These are phyloP conservation scores for Platanista minor DNA, from an alignment of 2,113 vertebrate genomes.

Conservation along the genomic window DNA sequence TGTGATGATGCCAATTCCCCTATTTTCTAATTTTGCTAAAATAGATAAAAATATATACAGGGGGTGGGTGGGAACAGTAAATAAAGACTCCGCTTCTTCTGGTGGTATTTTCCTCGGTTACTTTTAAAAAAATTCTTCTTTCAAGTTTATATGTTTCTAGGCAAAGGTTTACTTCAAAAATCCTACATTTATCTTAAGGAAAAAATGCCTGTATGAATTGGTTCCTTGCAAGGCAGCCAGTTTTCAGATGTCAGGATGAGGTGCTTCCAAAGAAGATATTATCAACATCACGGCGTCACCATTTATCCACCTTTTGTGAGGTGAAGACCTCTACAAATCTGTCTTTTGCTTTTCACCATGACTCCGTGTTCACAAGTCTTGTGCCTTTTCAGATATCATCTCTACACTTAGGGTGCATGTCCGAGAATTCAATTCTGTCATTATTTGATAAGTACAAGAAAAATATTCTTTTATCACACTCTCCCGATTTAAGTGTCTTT, in stretches of 20 bases:
- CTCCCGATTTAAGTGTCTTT: slow-evolving; percentile 37
- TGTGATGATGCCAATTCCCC: background rate
- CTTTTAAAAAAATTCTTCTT: background rate
- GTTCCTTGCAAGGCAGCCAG: background rate
- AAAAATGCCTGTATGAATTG: background rate
- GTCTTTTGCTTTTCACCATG: background rate
- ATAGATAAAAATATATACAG: background rate
- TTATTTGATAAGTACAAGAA: background rate
- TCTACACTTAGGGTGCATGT: background rate
- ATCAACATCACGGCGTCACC: background rate
- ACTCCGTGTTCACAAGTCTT: background rate
- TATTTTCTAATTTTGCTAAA: background rate
- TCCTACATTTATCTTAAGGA: background rate
- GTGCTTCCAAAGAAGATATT: background rate
- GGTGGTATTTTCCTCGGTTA: background rate
- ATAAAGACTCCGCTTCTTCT: background rate
- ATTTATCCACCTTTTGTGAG: background rate
- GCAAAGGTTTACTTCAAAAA: background rate
- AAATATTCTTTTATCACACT: background rate
- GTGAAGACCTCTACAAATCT: background rate
- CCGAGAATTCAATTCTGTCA: slow-evolving; percentile 33
- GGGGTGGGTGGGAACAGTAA: background rate
- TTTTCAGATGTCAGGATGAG: background rate
- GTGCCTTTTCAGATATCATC: background rate
- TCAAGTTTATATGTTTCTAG: background rate